phyloP scores from a whole-genome alignment of 2,888 invertebrate species.

The Arrhopalites spinosus region DNA sequence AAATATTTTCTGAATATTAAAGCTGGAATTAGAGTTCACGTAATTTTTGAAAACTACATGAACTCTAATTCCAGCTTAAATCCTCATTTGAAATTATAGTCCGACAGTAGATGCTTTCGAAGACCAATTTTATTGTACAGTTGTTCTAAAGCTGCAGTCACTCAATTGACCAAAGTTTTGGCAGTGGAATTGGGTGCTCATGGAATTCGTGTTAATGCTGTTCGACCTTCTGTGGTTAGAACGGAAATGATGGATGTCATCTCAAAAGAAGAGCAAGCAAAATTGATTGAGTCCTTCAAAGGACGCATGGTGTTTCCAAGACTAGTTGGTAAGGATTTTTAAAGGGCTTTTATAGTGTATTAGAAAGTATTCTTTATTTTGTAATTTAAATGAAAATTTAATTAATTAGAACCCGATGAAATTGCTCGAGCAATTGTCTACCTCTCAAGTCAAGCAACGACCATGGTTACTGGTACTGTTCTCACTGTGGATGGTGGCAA shows the following conservation, averaged over 20 bases:
- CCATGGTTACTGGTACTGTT: not conserved
- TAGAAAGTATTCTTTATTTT: too few relatives aligned
- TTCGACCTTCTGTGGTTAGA: not conserved
- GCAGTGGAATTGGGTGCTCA: not conserved
- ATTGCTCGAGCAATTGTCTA: not conserved
- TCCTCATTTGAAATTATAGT: too few relatives aligned
- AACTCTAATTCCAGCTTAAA: too few relatives aligned
- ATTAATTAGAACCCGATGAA: too few relatives aligned
- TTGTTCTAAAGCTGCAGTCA: not conserved
- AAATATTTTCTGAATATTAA: not conserved
- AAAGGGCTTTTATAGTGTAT: too few relatives aligned
- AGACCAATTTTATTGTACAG: not conserved
- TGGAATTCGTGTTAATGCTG: slow-evolving; percentile 2
- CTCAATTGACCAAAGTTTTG: not conserved
- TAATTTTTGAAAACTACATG: too few relatives aligned
- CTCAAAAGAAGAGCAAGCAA: not conserved
- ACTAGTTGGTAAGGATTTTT: too few relatives aligned
- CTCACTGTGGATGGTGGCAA: not conserved
- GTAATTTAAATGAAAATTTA: too few relatives aligned
- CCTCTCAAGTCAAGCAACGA: not conserved
- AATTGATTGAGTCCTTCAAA: not conserved
- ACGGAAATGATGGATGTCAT: not conserved
- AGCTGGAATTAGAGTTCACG: too few relatives aligned
- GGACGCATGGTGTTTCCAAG: not conserved
- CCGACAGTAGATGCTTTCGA: not conserved